These are phyloP conservation scores for Chascanopsetta lugubris DNA, from an alignment of 2,113 vertebrate species.

Conservation along the genomic window DNA sequence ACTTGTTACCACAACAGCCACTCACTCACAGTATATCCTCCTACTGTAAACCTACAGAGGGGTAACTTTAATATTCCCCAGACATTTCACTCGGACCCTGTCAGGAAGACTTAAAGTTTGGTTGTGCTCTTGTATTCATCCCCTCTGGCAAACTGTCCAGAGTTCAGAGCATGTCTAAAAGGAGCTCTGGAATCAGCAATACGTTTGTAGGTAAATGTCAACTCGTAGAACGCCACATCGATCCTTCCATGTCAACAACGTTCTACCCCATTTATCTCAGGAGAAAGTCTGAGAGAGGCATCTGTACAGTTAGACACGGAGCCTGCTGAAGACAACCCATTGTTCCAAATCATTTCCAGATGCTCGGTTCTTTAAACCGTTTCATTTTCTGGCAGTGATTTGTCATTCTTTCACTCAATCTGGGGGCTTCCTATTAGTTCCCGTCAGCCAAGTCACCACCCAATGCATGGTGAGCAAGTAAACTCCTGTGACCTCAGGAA, in stretches of 20 bases:
- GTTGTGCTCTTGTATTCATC: too few species aligned
- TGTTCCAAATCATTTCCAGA: slow-evolving; percentile 68
- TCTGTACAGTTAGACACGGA: slow-evolving; percentile 37
- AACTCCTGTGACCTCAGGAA: slow-evolving; percentile 43
- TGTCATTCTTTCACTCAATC: slow-evolving; percentile 63
- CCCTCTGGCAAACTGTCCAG: too few species aligned
- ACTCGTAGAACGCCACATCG: slow-evolving; percentile 19
- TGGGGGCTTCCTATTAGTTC: slow-evolving; percentile 42
- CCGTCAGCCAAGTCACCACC: slow-evolving; percentile 55
- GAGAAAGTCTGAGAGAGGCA: slow-evolving; percentile 32
- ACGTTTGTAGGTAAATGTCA: slow-evolving; percentile 13
- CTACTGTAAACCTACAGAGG: too few species aligned
- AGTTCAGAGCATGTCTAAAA: too few species aligned
- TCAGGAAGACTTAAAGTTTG: too few species aligned
- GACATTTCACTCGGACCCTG: too few species aligned
- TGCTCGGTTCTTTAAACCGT: slow-evolving; percentile 41
- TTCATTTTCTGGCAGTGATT: slow-evolving; percentile 58
- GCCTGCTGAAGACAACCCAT: slow-evolving; percentile 60
- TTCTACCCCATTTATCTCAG: slow-evolving; percentile 15
- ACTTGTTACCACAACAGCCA: too few species aligned
- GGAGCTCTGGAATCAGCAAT: neutral
- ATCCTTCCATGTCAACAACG: slow-evolving; percentile 2
- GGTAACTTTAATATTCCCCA: too few species aligned
- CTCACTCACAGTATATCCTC: too few species aligned
- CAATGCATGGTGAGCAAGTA: slow-evolving; percentile 33